Percentiles rank a stretch among this genome's conserved stretches.
phyloP scores from a whole-genome alignment of 2,113 vertebrate species.

The Malurus cyaneus region DNA sequence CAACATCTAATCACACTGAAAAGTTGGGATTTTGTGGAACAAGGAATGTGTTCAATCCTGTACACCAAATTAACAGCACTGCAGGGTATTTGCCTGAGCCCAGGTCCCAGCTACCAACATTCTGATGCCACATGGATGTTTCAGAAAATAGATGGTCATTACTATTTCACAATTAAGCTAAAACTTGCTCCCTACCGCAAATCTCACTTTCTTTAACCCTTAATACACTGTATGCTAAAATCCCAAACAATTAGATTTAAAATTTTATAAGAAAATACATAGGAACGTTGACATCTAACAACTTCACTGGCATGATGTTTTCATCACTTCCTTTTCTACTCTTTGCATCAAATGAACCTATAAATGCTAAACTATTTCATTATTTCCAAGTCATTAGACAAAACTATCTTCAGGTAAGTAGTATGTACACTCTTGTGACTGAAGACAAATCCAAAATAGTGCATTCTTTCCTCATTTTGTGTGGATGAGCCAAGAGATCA shows the following conservation, averaged over 20 bases:
- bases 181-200: not conserved
- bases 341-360: not conserved
- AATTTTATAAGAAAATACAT: not conserved
- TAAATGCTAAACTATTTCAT: not conserved
- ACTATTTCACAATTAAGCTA: not conserved
- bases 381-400: not conserved
- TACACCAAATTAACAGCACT: not conserved
- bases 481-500: not conserved
- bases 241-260: not conserved
- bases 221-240: not conserved
- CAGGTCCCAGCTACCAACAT: not conserved
- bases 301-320: not conserved
- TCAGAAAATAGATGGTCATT: not conserved
- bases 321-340: not conserved
- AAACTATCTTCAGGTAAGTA: not conserved
- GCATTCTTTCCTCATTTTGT: not conserved
- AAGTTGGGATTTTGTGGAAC: not conserved
- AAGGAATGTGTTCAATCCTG: not conserved
- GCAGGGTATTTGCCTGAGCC: not conserved
- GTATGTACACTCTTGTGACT: not conserved
- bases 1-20: not conserved
- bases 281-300: not conserved
- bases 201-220: not conserved
- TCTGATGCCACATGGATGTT: rapidly evolving
- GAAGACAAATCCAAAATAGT: not conserved